These are phyloP conservation scores for Morbakka virulenta DNA, from an alignment of 30 jellyfish, hydroid and myxozoan species.

Conservation along the genomic window DNA sequence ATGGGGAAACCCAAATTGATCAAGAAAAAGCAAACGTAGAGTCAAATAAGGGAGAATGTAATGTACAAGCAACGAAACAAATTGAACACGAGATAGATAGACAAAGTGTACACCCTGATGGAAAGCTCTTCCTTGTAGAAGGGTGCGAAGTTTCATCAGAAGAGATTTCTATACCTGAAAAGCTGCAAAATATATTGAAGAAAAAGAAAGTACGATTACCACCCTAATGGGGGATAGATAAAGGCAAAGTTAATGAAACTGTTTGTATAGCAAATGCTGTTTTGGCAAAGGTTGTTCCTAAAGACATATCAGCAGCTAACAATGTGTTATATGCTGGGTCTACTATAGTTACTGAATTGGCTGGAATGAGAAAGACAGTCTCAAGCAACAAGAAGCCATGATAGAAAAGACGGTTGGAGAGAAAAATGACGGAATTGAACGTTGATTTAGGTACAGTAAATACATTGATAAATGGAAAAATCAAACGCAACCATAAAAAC, in stretches of 20 bases:
- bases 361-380: too few relatives aligned
- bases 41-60: not conserved
- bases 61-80: too few relatives aligned
- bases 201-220: slow-evolving; percentile 6
- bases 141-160: slow-evolving; percentile 20
- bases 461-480: slow-evolving; percentile 14
- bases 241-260: slow-evolving; percentile 5
- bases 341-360: slow-evolving; percentile 5
- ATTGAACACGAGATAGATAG: not conserved
- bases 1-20: not conserved
- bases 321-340: slow-evolving; percentile 18
- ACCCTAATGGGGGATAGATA: slow-evolving; percentile 3
- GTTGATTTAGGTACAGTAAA: not conserved
- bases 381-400: slow-evolving; percentile 29
- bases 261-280: slow-evolving; percentile 1
- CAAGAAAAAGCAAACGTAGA: too few relatives aligned
- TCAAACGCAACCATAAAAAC: slow-evolving; percentile 12
- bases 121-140: not conserved
- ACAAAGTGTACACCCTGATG: slow-evolving; percentile 19
- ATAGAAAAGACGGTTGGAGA: slow-evolving; percentile 31
- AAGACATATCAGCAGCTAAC: slow-evolving; percentile 12
- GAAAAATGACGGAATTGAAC: slow-evolving; percentile 11
- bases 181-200: slow-evolving; percentile 9
- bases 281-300: not conserved
- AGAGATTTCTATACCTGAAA: not conserved